Base-by-base conservation (phyloP, 2,113 vertebrate species). In the Puffinus mauretanicus region DNA sequence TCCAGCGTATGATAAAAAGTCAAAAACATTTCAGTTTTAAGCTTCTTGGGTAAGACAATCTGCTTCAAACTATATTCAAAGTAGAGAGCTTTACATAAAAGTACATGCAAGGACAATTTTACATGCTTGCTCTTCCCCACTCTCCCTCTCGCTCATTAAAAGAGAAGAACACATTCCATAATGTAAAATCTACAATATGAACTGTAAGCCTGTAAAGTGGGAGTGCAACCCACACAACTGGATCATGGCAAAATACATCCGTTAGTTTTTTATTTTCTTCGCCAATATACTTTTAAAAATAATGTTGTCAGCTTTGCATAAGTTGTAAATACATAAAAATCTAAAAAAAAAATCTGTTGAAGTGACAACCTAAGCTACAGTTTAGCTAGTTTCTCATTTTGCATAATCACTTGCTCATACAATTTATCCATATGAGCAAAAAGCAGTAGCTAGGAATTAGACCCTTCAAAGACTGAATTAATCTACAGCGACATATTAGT, bases 401-500 rank as follows among this genome's bases (percentile, higher is more conserved):
- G 61, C 85, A 92, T 95, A 82, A 95, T 86, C 75, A 93, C 49
- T 95, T 80, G 25, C 73, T 87, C 57, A 58, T 82, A 91, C 27
- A 80, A 82, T 58, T 93, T 80, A 82, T 70, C 70, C 75, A 76
- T 85, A 94, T 12, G 12, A 96, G 75, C 78, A 96, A 95, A 92
- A 95, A 72, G 65, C 78, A 88, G 57, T 69, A 91, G 69, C 78
- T 88, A 88, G 67, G 82, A 95, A 94, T 95, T 80, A 97, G 82
- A 83, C 20, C 75, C 54, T 83, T 95, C 90, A 85, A 96, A 96
- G 78, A 73, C 71, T 86, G 66, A 87, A 94, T 77, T 96, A 91
- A 96, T 90, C 66, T 88, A 80, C 40, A 93, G 75, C 0, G 14
- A 95, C 82, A 17, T 46, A 36, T 58, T 73, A 82, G 90, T 70